Evolutionary conservation across 2,113 vertebrate species (phyloP).

Genomic region (Scatophagus argus): DNA sequence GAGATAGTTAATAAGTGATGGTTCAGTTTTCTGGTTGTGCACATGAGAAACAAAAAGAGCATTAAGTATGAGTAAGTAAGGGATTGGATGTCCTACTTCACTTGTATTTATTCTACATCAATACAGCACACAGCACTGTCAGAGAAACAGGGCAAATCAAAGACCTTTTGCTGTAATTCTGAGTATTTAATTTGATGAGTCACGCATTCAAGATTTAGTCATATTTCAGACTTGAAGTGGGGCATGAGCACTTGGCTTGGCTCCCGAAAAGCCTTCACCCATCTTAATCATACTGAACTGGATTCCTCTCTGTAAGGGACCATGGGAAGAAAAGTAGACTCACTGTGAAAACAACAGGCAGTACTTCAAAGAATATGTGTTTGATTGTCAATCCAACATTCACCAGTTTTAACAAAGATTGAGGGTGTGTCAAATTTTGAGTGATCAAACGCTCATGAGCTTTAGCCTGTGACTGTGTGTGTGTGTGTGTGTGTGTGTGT

Average conservation of each 20-base stretch:
- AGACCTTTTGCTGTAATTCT: constrained; percentile 1
- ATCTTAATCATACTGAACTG: constrained; percentile 51
- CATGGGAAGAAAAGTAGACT: constrained; percentile 72
- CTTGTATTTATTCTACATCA: neutral
- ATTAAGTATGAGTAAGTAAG: constrained; percentile 5
- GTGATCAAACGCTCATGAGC: too few relatives aligned
- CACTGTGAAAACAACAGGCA: constrained; percentile 32
- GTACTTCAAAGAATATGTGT: neutral
- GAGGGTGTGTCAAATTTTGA: constrained; percentile 29
- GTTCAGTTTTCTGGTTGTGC: neutral
- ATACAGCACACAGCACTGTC: neutral
- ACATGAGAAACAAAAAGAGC: neutral
- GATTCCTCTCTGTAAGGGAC: constrained; percentile 47
- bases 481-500: constrained; percentile 3
- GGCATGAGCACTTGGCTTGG: constrained; percentile 50
- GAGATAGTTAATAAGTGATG: constrained; percentile 21
- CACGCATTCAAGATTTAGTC: constrained; percentile 16
- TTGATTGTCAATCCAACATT: constrained; percentile 55
- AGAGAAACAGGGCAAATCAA: neutral
- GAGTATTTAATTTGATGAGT: constrained; percentile 41
- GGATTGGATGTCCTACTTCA: neutral
- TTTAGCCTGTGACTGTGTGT: too few relatives aligned
- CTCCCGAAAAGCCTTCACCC: constrained; percentile 53
- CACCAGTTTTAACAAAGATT: constrained; percentile 20
- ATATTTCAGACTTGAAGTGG: constrained; percentile 41